Base-by-base conservation (phyloP, 30 jellyfish, hydroid and myxozoan species). In the Hydra vulgaris region DNA sequence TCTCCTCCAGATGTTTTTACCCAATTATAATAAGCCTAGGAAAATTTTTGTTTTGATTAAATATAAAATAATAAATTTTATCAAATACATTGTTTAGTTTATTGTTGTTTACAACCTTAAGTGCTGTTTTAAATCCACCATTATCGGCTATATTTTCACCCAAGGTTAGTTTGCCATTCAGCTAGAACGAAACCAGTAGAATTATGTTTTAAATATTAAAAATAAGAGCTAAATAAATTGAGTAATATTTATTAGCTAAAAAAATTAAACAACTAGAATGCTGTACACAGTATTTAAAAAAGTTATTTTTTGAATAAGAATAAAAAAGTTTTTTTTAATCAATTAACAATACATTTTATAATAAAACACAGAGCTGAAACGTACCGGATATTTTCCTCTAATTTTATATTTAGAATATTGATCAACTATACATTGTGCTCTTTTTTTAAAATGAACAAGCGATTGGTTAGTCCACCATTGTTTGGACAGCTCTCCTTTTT, bases 401-500 rank as follows among this genome's bases (percentile, higher is more conserved):
- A 92, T 95, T 86, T 92, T 83, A 79, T 92, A 92, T 69, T 87
- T 73, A 19, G 90, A 77, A 73, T 92, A 92, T 67, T 92, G 98
- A 16, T 87, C 84, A 73, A 87, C 94, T 95, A 92, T 92, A 87
- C 98, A 92, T 54, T 87, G 83, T 0, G 98, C 84, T 40, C 98
- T 83, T 21, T 84, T 67, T 24, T 82, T 83, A 81, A 92, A 92
- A 16, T 82, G 80, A 77, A 61, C 74, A 79, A 87, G 67, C 21
- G 98, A 92, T 56, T 73, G 76, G 27, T 82, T 81, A 0, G 98
- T 83, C 97, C 97, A 91, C 98, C 98, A 92, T 84, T 87, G 96
- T 74, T 92, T 83, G 54, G 84, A 76, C 27, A 92, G 84, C 74
- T 92, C 98, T 8, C 98, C 98, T 53, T 92, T 95, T 76, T 92